phyloP scores from a whole-genome alignment of 1,140 invertebrate species.

The Watersipora subatra region DNA sequence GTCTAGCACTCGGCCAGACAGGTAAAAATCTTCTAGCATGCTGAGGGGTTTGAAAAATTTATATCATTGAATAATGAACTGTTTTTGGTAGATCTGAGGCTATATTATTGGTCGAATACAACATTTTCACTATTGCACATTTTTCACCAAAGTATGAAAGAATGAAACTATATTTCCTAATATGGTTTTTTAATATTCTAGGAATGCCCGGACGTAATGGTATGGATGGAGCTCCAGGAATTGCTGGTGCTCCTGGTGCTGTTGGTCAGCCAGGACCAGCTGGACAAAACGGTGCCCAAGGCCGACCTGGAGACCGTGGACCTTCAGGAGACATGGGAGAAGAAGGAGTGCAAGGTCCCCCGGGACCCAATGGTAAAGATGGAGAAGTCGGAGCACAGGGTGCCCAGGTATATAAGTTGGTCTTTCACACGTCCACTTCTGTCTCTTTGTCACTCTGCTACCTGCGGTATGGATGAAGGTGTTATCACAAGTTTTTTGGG shows the following conservation, averaged over 20 bases:
- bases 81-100: no score
- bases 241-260: conserved; percentile 3
- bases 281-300: conserved; percentile 13
- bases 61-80: no score
- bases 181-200: no score
- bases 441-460: not conserved
- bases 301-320: conserved; percentile 9
- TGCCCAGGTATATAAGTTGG: conserved; percentile 1
- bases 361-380: conserved; percentile 29
- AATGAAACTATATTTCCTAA: no score
- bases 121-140: no score
- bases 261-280: conserved; percentile 7
- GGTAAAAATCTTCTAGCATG: no score
- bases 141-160: no score
- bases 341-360: conserved; percentile 15
- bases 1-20: no score
- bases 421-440: not conserved
- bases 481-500: no score
- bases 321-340: conserved; percentile 13
- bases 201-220: not conserved
- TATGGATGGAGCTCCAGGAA: not conserved
- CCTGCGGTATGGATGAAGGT: no score
- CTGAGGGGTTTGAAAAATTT: no score
- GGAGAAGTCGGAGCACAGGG: conserved; percentile 37
- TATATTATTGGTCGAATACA: no score